Conservation (phyloP, 2,888 invertebrate species). For the Amiota mariae region DNA sequence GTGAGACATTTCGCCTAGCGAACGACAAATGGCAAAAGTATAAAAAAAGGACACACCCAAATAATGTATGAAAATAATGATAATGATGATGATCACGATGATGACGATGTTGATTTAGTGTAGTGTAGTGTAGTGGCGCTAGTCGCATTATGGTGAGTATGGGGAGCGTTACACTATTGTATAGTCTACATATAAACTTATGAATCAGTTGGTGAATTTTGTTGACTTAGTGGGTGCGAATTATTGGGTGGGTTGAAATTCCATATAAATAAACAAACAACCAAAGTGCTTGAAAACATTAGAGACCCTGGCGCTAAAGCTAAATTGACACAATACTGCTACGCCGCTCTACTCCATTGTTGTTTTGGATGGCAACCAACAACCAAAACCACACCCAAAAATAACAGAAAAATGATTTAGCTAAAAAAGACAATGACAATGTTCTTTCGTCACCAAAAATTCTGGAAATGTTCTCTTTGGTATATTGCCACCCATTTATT, state of each 20-base stretch:
- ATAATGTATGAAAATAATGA: background rate
- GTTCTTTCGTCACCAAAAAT: background rate
- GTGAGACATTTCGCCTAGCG: conserved; percentile 2
- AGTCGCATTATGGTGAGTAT: background rate
- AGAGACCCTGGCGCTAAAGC: conserved; percentile 2
- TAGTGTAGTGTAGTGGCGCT: background rate
- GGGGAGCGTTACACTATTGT: background rate
- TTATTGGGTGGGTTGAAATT: background rate
- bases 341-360: background rate
- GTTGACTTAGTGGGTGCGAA: background rate
- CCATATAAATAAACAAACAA: conserved; percentile 3
- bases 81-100: no score
- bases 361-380: background rate
- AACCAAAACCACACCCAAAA: conserved; percentile 16
- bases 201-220: conserved; percentile 1
- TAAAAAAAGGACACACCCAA: conserved; percentile 8
- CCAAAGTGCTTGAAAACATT: conserved; percentile 13
- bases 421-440: background rate
- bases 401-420: background rate
- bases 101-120: no score
- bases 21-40: background rate
- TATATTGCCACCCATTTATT: no score
- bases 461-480: background rate
- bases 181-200: background rate
- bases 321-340: background rate